A percentile compares a stretch with the other conserved stretches of the same genome.
Conservation (phyloP, 2,113 vertebrate genomes). For the Talpa occidentalis region DNA sequence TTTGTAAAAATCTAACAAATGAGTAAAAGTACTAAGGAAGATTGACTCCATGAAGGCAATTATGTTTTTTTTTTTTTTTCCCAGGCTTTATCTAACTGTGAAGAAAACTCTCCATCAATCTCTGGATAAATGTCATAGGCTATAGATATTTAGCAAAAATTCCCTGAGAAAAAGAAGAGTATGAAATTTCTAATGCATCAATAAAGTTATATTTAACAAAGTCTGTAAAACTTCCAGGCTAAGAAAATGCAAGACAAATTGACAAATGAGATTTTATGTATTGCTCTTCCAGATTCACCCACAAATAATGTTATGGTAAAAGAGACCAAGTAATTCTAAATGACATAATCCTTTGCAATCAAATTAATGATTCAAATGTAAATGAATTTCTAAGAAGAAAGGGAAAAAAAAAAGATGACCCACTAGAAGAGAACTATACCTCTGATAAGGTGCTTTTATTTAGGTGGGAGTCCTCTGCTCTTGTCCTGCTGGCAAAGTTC, state of each 20-base stretch:
- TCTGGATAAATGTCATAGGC: slow-evolving; percentile 27
- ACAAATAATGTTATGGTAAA: slow-evolving; percentile 31
- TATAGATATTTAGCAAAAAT: slow-evolving; percentile 45
- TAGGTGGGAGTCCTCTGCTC: neutral
- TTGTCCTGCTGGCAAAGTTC: neutral
- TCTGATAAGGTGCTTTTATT: slow-evolving; percentile 36
- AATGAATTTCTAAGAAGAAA: slow-evolving; percentile 48
- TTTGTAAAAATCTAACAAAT: slow-evolving; percentile 53
- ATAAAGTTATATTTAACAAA: slow-evolving; percentile 53
- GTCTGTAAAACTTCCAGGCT: neutral
- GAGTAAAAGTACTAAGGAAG: slow-evolving; percentile 22
- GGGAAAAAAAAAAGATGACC: neutral
- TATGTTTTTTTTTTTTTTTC: neutral
- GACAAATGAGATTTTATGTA: slow-evolving; percentile 64
- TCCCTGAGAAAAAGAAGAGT: neutral
- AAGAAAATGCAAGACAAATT: slow-evolving; percentile 60
- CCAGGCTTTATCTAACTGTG: slow-evolving; percentile 31
- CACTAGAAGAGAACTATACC: slow-evolving; percentile 19
- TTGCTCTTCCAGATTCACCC: slow-evolving; percentile 20
- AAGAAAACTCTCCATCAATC: slow-evolving; percentile 28
- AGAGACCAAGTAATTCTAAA: slow-evolving; percentile 63
- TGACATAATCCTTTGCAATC: slow-evolving; percentile 23
- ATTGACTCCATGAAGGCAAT: neutral
- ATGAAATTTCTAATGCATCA: slow-evolving; percentile 35
- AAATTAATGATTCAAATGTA: slow-evolving; percentile 46